phyloP scores from a whole-genome alignment of 2,888 invertebrate genomes.

The Ennomos quercinarius region DNA sequence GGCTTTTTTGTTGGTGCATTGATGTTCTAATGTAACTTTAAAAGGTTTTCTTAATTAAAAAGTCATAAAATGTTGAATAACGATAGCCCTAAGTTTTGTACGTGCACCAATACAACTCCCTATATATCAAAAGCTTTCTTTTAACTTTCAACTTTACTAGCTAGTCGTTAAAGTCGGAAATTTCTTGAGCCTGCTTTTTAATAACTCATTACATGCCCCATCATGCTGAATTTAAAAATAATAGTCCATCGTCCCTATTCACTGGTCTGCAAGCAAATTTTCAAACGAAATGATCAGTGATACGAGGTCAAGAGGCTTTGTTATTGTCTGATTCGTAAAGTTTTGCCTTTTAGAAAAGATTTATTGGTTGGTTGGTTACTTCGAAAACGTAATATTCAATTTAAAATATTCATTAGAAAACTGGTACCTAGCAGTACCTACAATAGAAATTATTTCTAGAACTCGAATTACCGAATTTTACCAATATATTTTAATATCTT shows the following conservation, averaged over 20 bases:
- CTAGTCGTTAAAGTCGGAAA: slow-evolving; percentile 30
- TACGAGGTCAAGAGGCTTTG: slow-evolving; percentile 14
- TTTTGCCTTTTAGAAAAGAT: not conserved
- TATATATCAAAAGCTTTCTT: not conserved
- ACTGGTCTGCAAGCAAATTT: slow-evolving; percentile 41
- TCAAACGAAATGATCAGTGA: slow-evolving; percentile 25
- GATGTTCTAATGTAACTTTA: too few species aligned
- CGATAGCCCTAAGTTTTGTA: slow-evolving; percentile 29
- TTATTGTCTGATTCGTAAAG: not conserved
- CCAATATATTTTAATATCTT: too few species aligned
- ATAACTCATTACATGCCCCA: slow-evolving; percentile 41
- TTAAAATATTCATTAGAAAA: too few species aligned
- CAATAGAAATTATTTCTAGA: too few species aligned
- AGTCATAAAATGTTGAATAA: not conserved
- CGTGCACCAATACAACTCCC: slow-evolving; percentile 14
- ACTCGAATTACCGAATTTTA: too few species aligned
- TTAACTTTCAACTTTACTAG: slow-evolving; percentile 40
- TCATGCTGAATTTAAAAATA: slow-evolving; percentile 54
- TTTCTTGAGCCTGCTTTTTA: slow-evolving; percentile 31
- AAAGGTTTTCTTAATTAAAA: too few species aligned
- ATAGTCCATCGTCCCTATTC: slow-evolving; percentile 47
- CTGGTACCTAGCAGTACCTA: too few species aligned
- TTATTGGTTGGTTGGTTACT: too few species aligned
- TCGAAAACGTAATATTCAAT: too few species aligned
- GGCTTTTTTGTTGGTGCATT: slow-evolving; percentile 1